Conservation (phyloP, 1,140 invertebrate genomes). For the Drosophila ercepeae region DNA sequence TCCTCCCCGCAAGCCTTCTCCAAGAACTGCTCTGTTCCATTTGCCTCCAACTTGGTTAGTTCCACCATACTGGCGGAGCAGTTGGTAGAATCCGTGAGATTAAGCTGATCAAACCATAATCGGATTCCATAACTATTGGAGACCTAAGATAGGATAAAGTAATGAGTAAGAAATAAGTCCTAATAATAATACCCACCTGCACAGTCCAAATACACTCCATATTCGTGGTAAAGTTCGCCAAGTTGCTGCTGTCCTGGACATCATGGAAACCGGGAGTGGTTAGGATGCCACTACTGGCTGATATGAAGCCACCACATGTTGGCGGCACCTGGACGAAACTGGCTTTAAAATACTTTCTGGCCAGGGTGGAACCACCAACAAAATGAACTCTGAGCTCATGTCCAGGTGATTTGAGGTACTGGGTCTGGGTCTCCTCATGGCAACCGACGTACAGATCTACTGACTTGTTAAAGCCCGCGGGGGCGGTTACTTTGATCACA, state of each 20-base stretch:
- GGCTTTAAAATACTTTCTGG: constrained; percentile 87
- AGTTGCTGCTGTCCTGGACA: not conserved
- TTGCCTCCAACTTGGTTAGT: constrained; percentile 12
- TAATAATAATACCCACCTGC: constrained; percentile 80
- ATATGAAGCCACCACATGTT: constrained; percentile 90
- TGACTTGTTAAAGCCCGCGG: constrained; percentile 23
- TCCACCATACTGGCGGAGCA: constrained; percentile 45
- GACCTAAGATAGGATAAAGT: constrained; percentile 57
- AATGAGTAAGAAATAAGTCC: no score
- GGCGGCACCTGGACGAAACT: constrained; percentile 40
- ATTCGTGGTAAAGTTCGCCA: constrained; percentile 85
- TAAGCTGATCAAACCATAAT: constrained; percentile 41
- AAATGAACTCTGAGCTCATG: constrained; percentile 91
- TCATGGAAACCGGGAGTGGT: constrained; percentile 92
- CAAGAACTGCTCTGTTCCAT: constrained; percentile 15
- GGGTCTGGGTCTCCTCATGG: constrained; percentile 29
- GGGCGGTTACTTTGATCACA: constrained; percentile 26
- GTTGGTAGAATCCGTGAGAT: constrained; percentile 52
- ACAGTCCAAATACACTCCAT: constrained; percentile 92
- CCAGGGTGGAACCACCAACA: constrained; percentile 86
- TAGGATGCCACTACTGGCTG: constrained; percentile 87
- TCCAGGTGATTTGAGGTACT: constrained; percentile 86
- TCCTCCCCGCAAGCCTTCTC: constrained; percentile 40
- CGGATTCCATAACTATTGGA: constrained; percentile 42
- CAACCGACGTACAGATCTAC: constrained; percentile 42